Base-by-base conservation (phyloP, 1,140 invertebrate genomes). In the Panagrolaimus sp. region DNA sequence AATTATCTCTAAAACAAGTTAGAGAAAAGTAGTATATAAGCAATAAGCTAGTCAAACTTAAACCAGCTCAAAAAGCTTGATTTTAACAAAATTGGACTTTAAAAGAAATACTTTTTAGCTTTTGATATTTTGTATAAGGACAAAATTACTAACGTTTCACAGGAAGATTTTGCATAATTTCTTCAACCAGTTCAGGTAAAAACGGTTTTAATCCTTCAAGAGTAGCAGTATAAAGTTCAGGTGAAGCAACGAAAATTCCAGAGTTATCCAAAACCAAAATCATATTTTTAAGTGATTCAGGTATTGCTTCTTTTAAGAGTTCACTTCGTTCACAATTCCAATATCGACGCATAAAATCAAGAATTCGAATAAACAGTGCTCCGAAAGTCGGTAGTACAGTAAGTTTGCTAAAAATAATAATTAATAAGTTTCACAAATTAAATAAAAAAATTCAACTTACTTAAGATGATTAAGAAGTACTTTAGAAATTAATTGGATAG, bases 241-340 rank as follows among this genome's bases (percentile, higher is more conserved):
- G 64, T 8, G 47, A 65, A 23, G 27, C 25, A 16, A 71, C 63
- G 27, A 70, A 70, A 11, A 70, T 16, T 9, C 47, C 20, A 16
- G 68, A 47, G n/a, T 70, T 70, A 64, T 96, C 90, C 93, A 98
- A 96, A 20, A 98, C 94, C 11, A 97, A 85, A 9, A 98, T 85
- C 91, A 98, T 95, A 84, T 98, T 98, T 85, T 98, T 98, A 72
- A 98, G 84, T 5, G 91, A 92, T 84, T 98, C 94, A 1, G 93
- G 92, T 81, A 96, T 93, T 1, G 93, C 93, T 85, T 98, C 95
- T 47, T 88, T 89, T 75, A 87, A 72, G 25, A 74, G 71, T 74
- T 79, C 70, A 11, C 14, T 20, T 9, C 27, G 45, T 14, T 71
- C 91, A 1, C 89, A 89, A 78, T 92, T 90, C 89, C 94, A 92